phyloP scores from a whole-genome alignment of 1,140 invertebrate genomes.

The Branchinecta lynchi region DNA sequence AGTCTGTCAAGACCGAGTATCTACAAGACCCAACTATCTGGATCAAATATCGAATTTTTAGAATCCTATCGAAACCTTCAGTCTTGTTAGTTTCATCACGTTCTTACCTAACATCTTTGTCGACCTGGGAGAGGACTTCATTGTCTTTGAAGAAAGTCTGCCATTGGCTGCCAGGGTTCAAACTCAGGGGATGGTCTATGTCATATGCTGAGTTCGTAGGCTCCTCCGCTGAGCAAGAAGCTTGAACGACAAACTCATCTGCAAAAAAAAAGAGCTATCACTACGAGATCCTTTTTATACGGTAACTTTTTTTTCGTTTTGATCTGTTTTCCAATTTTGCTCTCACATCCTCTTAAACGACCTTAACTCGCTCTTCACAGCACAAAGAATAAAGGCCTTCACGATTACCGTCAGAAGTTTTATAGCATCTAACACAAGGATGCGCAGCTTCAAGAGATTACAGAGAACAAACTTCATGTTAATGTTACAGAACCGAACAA shows the following conservation, averaged over 20 bases:
- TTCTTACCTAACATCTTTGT: slow-evolving; percentile 76
- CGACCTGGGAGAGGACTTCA: slow-evolving; percentile 87
- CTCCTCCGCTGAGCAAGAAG: slow-evolving; percentile 39
- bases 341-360: not conserved
- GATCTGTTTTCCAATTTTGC: not conserved
- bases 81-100: no score
- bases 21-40: no score
- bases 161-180: slow-evolving; percentile 86
- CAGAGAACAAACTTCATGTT: no score
- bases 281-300: no score
- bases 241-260: slow-evolving; percentile 68
- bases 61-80: no score
- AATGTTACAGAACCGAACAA: no score
- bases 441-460: no score
- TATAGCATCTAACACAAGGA: no score
- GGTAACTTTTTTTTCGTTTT: not conserved
- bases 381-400: not conserved
- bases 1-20: no score
- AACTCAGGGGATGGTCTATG: slow-evolving; percentile 74
- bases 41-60: no score
- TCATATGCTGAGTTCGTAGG: not conserved
- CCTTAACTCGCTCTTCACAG: slow-evolving; percentile 11
- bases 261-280: slow-evolving; percentile 23
- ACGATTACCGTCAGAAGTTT: no score
- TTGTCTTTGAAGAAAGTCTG: slow-evolving; percentile 88